Conservation (phyloP, 2,113 vertebrate genomes). For the Cyprinodon brontotheroides region DNA sequence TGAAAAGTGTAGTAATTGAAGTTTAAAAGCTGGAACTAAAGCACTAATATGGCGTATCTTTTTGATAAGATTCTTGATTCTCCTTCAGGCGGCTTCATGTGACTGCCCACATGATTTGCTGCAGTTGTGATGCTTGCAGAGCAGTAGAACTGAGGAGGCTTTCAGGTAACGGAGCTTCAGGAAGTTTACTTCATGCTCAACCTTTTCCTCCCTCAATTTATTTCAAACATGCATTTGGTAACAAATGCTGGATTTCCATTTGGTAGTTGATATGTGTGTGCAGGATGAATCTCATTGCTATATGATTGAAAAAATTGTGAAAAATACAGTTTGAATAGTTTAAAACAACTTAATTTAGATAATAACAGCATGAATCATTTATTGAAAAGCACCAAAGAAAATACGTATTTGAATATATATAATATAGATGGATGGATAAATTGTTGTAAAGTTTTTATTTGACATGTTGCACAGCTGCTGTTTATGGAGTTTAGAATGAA, state of each 20-base stretch:
- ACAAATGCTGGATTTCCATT: neutral
- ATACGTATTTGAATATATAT: no score
- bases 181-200: neutral
- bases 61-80: conserved; percentile 11
- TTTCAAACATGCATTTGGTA: neutral
- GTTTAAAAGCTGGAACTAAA: conserved; percentile 17
- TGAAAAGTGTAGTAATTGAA: neutral
- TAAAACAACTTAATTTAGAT: no score
- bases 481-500: no score
- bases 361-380: no score
- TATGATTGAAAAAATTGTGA: neutral
- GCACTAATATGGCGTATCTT: neutral
- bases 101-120: conserved; percentile 34
- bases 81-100: conserved; percentile 27
- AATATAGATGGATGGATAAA: no score
- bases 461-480: no score
- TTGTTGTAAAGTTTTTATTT: no score
- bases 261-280: neutral
- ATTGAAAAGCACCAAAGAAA: no score
- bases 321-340: no score
- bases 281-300: neutral
- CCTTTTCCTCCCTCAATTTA: neutral
- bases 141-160: neutral
- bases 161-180: neutral
- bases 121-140: neutral